phyloP scores from a whole-genome alignment of 2,797 vertebrate genomes.

The Artibeus lituratus region DNA sequence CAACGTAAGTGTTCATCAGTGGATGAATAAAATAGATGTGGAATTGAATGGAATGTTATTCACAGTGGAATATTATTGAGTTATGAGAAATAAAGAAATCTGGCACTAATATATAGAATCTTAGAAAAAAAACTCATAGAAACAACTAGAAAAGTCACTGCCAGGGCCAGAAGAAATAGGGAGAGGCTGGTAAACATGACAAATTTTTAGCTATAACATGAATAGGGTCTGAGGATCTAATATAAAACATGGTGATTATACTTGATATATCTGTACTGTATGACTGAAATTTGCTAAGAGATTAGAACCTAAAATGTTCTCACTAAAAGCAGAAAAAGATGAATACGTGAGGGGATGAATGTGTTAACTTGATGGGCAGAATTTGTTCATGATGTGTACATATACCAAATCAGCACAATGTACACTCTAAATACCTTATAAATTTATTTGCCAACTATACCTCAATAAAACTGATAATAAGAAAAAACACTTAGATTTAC shows the following conservation, averaged over 20 bases:
- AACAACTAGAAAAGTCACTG: not conserved
- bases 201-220: not conserved
- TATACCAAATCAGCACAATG: not conserved
- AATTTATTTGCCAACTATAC: not conserved
- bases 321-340: not conserved
- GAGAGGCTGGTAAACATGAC: not conserved
- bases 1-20: not conserved
- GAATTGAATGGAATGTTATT: not conserved
- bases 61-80: not conserved
- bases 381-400: not conserved
- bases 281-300: not conserved
- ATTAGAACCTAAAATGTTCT: not conserved
- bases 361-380: not conserved
- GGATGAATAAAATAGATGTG: not conserved
- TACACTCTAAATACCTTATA: not conserved
- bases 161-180: not conserved
- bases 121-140: not conserved
- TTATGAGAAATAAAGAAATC: not conserved
- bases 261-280: not conserved
- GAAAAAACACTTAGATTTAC: not conserved
- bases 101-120: not conserved
- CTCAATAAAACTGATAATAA: not conserved
- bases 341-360: not conserved
- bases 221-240: not conserved
- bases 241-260: not conserved